Conservation (phyloP, 2,888 invertebrate genomes). For the Nudaria mundana region DNA sequence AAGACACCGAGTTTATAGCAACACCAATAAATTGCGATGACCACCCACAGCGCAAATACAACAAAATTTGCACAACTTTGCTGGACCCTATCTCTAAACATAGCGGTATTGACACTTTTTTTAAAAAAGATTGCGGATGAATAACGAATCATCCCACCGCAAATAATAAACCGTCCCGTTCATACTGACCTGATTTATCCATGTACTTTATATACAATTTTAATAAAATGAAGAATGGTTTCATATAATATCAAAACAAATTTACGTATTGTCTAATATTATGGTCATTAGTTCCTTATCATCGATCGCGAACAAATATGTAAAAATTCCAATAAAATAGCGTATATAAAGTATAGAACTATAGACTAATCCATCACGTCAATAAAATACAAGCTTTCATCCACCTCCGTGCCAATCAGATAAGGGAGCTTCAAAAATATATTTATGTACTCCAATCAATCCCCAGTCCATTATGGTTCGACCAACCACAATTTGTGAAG, state of each 20-base stretch:
- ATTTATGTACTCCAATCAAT: constrained; percentile 63
- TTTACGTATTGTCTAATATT: too few relatives aligned
- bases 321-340: constrained; percentile 25
- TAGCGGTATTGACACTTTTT: constrained; percentile 41
- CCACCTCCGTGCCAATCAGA: constrained; percentile 74
- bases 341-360: constrained; percentile 7
- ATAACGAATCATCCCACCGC: too few relatives aligned
- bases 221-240: too few relatives aligned
- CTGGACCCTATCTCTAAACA: constrained; percentile 48
- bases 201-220: too few relatives aligned
- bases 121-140: constrained; percentile 34
- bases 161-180: too few relatives aligned
- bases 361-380: constrained; percentile 39
- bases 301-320: constrained; percentile 33
- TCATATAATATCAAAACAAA: too few relatives aligned
- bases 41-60: constrained; percentile 51
- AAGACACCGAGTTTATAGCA: constrained; percentile 60
- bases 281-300: constrained; percentile 28
- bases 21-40: constrained; percentile 48
- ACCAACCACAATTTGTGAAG: constrained; percentile 68
- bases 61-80: constrained; percentile 55
- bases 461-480: constrained; percentile 67
- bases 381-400: constrained; percentile 61
- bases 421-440: constrained; percentile 48
- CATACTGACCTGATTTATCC: too few relatives aligned